A percentile compares a stretch with the other conserved stretches of the same genome.
phyloP scores from a whole-genome alignment of 2,888 invertebrate species.

The Leptodirus hochenwartii region DNA sequence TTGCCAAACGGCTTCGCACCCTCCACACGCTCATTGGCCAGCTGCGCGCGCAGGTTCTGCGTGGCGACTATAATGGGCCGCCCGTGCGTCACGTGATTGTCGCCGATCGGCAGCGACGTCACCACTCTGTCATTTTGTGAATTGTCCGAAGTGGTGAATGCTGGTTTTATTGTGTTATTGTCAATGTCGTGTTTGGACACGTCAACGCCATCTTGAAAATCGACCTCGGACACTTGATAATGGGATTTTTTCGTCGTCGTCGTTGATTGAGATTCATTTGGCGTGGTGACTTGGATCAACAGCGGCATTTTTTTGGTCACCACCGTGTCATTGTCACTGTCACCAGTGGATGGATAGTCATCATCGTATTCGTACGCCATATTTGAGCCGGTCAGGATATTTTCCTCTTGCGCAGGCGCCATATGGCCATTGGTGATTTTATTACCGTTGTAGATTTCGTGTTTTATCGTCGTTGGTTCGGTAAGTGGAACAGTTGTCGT shows the following conservation, averaged over 20 bases:
- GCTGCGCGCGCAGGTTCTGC: constrained; percentile 24
- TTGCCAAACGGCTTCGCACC: too few species aligned
- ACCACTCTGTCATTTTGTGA: too few species aligned
- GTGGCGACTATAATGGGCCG: constrained; percentile 24
- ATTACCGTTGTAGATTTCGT: constrained; percentile 9
- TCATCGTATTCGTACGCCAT: constrained; percentile 11
- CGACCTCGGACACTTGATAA: constrained; percentile 1
- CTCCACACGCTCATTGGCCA: constrained; percentile 24
- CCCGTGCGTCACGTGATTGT: constrained; percentile 20
- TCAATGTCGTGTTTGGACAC: constrained; percentile 7
- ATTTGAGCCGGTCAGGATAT: constrained; percentile 10
- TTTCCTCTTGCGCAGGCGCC: constrained; percentile 6
- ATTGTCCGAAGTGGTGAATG: too few species aligned
- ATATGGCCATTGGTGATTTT: constrained; percentile 4
- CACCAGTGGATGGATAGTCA: constrained; percentile 7
- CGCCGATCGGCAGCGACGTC: constrained; percentile 27
- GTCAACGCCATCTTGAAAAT: too few species aligned
- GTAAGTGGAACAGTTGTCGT: constrained; percentile 15
- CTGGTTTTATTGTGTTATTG: constrained; percentile 5
- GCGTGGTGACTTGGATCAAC: neutral
- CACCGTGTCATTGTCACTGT: neutral
- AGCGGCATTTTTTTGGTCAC: neutral
- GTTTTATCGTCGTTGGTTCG: constrained; percentile 11
- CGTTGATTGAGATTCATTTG: neutral
- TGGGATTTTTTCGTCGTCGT: neutral